A percentile compares a stretch with the other conserved stretches of the same genome.
Conservation (phyloP, 2,797 vertebrate species). For the Miichthys miiuy region DNA sequence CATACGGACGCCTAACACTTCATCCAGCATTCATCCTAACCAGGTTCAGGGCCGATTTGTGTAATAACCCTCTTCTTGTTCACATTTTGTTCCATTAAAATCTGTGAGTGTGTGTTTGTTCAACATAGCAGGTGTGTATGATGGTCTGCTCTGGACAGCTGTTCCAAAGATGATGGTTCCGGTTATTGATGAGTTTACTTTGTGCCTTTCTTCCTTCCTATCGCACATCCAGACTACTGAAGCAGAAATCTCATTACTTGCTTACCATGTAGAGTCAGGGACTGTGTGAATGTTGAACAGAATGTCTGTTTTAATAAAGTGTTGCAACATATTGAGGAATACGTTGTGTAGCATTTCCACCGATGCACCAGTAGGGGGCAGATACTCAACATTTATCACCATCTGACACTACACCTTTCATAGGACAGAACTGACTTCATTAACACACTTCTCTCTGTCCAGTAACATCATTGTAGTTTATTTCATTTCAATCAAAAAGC, state of each 20-base stretch:
- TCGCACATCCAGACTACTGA: background rate
- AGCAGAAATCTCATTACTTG: background rate
- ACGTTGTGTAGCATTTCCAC: background rate
- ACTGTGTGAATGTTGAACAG: slow-evolving; percentile 24
- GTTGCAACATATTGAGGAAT: background rate
- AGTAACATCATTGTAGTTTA: slow-evolving; percentile 45
- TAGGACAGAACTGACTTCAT: background rate
- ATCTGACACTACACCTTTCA: background rate
- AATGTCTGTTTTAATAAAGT: slow-evolving; percentile 17
- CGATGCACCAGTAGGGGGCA: slow-evolving; percentile 45
- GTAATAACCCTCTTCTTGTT: slow-evolving; percentile 1
- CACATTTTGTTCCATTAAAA: slow-evolving; percentile 5
- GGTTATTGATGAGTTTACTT: background rate
- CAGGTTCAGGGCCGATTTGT: background rate
- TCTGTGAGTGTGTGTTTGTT: slow-evolving; percentile 1
- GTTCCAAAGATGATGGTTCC: background rate
- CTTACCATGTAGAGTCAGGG: slow-evolving; percentile 4
- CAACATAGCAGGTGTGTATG: background rate
- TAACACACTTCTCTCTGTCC: slow-evolving; percentile 12
- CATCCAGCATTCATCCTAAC: slow-evolving; percentile 5
- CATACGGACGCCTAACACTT: slow-evolving; percentile 10
- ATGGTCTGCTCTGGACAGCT: background rate
- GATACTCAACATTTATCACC: slow-evolving; percentile 14
- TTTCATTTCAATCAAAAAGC: slow-evolving; percentile 43
- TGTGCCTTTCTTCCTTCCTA: slow-evolving; percentile 37